Base-by-base conservation (phyloP, 2,888 invertebrate genomes). In the Hirtodrosophila confusa region DNA sequence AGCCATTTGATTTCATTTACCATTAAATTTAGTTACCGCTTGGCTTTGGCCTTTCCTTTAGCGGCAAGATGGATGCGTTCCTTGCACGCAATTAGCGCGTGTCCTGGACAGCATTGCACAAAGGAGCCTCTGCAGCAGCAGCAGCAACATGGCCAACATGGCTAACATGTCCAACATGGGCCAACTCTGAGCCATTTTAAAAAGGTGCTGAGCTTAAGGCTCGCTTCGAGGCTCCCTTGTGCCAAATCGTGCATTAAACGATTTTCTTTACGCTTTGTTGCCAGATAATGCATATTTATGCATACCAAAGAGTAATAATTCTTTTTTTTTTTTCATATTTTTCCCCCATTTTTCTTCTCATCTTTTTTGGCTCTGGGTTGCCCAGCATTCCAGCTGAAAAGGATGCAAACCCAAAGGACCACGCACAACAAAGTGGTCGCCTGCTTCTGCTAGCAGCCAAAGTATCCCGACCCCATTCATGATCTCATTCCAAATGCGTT, bases 201-300 rank as follows among this genome's bases (percentile, higher is more conserved):
- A 17, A 36, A 36, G 36, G 11, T 11, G 7, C 29, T 35, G 17
- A 48, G 31, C 31, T 31, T 31, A 9, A 27, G 24, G 35, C 35
- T 43, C 8, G 17, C 41, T 27, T 45, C 39, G 5, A 3, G 17
- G 12, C 11, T 37, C 47, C 40, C 50, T 11, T 45, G 45, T 65
- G 55, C 50, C 61, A 78, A 78, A 78, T 80, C 58, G 66, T 72
- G 69, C 67, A 79, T 66, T 72, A 69, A 82, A 82, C 72, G 72
- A 50, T 64, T 77, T 69, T 60, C 43, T 68, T 66, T 72, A 71
- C 75, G 76, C 76, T 74, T 65, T 61, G 36, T 50, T 66, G 45
- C 41, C 75, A 57, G 37, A 64, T 75, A 67, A 60, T 10, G 8
- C 23, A 5, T 37, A 50, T 62, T 64, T 62, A 64, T 72, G 66